Base-by-base conservation (phyloP, 1,140 invertebrate genomes). In the Physella acuta region DNA sequence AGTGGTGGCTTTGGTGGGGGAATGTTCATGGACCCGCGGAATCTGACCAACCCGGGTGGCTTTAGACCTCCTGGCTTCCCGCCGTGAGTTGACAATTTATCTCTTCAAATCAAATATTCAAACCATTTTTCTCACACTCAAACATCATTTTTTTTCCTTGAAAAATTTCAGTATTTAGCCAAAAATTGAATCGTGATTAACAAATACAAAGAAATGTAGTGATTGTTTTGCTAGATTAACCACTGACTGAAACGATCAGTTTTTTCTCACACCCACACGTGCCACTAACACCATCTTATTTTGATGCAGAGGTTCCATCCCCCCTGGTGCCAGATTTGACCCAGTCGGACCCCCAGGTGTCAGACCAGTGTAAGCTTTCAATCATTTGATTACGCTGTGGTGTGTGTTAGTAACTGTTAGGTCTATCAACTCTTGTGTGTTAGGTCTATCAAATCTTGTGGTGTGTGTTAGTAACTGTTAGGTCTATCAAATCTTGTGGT, bases 301-400 rank as follows among this genome's bases (percentile, higher is more conserved):
- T 56, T 39, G 26, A 1, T 56, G 3, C 24, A 67, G 64, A 3
- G 66, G 66, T 60, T 68, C 66, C 3, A 30, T 68, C 1, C 66
- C 66, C 1, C 66, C 66, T 20, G 66, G 66, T 59, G 66, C 66
- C 36, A 37, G 66, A 33, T 68, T 68, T 68, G 66, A 68, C 36
- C 66, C 66, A 34, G 37, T 68, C 3, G 66, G 66, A n/a, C 66
- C 66, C 30, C 66, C 66, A 31, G 66, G 66, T 49, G 28, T 60
- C 0, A 4, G 66, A 30, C 55, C 66, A 36, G 4, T 24, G 66
- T 68, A 68, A 68, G 66, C 60, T 1, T 17, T 51, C n/a, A 11
- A 34, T 59, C 4, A 31, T 59, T 59, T 11, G 56, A 59, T 24
- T 59, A 11, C 8, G 5, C 11, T 59, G 4, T 8, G 4, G 8